Evolutionary conservation across 2,888 invertebrate species (phyloP).

Genomic region (Dasysyrphus albostriatus): DNA sequence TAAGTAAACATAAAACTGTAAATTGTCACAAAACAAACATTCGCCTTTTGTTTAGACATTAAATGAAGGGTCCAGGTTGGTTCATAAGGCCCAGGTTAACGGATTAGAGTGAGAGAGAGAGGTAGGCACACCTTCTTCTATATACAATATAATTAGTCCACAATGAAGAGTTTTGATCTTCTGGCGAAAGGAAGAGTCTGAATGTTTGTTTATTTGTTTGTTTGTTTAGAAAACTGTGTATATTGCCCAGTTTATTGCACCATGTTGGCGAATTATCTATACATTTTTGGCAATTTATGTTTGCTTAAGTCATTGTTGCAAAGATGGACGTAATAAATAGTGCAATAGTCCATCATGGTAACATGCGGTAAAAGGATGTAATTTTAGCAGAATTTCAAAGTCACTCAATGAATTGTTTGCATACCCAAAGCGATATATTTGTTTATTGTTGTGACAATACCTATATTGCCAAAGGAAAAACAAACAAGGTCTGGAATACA

Average conservation of each 20-base stretch:
- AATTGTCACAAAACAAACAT: slow-evolving; percentile 68
- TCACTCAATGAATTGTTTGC: slow-evolving; percentile 11
- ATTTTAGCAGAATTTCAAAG: slow-evolving; percentile 35
- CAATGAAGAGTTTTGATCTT: slow-evolving; percentile 51
- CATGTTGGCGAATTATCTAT: slow-evolving; percentile 64
- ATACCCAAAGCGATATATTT: neutral
- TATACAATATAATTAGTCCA: slow-evolving; percentile 66
- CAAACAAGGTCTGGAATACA: neutral
- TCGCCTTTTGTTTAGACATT: slow-evolving; percentile 41
- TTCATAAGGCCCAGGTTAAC: slow-evolving; percentile 27
- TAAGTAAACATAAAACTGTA: slow-evolving; percentile 63
- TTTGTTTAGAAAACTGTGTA: slow-evolving; percentile 1
- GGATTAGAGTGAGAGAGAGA: slow-evolving; percentile 54
- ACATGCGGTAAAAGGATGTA: slow-evolving; percentile 69
- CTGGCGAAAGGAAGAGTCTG: slow-evolving; percentile 34
- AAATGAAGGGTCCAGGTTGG: slow-evolving; percentile 25
- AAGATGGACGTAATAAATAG: slow-evolving; percentile 71
- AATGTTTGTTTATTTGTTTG: slow-evolving; percentile 29
- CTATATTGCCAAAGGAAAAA: neutral
- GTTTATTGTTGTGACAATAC: neutral
- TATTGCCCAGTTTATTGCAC: slow-evolving; percentile 57
- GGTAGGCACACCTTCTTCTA: slow-evolving; percentile 41
- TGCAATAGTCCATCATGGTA: slow-evolving; percentile 51
- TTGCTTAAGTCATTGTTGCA: slow-evolving; percentile 63
- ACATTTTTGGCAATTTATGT: slow-evolving; percentile 51